Evolutionary conservation across 2,113 vertebrate species (phyloP).

Genomic region (Peromyscus polionotus): DNA sequence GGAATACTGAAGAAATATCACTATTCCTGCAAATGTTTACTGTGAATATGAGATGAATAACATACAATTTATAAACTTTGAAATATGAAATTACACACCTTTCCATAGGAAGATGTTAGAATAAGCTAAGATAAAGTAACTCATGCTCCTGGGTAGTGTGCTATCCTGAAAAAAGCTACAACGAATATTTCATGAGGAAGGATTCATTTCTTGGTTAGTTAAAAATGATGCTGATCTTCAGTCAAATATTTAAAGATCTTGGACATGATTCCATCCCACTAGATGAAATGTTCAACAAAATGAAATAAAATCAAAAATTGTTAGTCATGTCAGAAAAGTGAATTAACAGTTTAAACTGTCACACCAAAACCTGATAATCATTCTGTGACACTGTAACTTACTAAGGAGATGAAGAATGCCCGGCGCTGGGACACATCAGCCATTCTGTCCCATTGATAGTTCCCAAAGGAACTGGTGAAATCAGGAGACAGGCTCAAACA

Average conservation of each 20-base stretch:
- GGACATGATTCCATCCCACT: neutral
- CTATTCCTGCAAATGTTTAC: neutral
- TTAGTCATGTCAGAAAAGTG: neutral
- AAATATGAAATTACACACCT: neutral
- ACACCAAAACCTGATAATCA: neutral
- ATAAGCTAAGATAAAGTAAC: neutral
- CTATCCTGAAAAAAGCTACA: neutral
- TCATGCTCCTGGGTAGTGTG: neutral
- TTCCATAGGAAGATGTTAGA: neutral
- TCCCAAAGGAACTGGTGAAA: neutral
- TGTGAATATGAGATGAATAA: neutral
- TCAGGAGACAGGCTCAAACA: neutral
- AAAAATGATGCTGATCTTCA: neutral
- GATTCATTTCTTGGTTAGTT: neutral
- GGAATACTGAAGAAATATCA: neutral
- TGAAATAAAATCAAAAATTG: neutral
- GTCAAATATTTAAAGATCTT: neutral
- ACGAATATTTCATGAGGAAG: neutral
- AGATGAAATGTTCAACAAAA: neutral
- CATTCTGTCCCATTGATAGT: neutral
- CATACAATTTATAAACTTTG: conserved; percentile 17
- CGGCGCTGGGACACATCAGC: neutral
- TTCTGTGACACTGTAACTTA: neutral
- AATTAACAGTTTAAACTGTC: neutral
- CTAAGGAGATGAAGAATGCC: too few species aligned